Evolutionary conservation across 2,113 vertebrate species (phyloP), one percentile per base, ranked within the genome.

Genomic region (Tetrao urogallus): DNA sequence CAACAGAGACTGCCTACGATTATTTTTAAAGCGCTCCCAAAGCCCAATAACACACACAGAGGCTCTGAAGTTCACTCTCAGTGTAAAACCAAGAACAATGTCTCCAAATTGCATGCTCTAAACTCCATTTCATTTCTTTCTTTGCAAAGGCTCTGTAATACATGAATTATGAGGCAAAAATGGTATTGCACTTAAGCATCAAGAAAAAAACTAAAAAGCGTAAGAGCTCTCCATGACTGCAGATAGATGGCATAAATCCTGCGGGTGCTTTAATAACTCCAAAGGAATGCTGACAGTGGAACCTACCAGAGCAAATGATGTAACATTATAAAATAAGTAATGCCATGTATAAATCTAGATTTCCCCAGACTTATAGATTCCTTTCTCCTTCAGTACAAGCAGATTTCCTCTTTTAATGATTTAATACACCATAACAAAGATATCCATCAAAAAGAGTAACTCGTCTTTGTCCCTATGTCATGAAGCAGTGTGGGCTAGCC

Each of bases 341-440:
- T 69, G 82, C 43, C 71, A n/a, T 4, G 18, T 40, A 70, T 70
- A 93, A 94, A 87, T 81, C 82, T 22, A 60, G 25, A 48, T 42
- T 32, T 74, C 34, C 45, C 40, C 63, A 93, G 66, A 30, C 71
- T 79, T 21, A 8, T 11, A 65, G 85, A 74, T 56, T 89, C 56
- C 57, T 38, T 65, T 43, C 85, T 92, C 67, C 79, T 76, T 63
- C 79, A 54, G n/a, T 34, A 73, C 70, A 13, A 80, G 78, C 45
- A 77, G 60, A 70, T 77, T 67, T 94, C 75, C 34, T 57, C 58
- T 63, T 84, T 32, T 48, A 43, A 57, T 75, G 42, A 96, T 92
- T 93, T 72, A 88, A 67, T 12, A 32, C 20, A 32, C n/a, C 21
- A 4, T 25, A 90, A 75, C 57, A 76, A 83, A 83, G 70, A 56